phyloP scores from a whole-genome alignment of 2,888 invertebrate species.

The Fabriciana adippe region DNA sequence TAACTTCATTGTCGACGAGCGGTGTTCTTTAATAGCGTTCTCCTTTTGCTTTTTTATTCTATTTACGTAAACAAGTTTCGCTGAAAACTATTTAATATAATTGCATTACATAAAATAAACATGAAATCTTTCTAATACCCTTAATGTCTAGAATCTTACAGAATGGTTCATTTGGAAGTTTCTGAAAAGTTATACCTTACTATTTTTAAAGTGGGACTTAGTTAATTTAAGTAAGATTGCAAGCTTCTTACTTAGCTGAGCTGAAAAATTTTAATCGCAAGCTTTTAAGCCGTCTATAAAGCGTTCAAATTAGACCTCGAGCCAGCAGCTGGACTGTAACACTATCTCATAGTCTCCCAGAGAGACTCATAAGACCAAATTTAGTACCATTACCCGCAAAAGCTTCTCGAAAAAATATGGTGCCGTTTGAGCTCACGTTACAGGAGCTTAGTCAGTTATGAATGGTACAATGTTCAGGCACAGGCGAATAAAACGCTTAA shows the following conservation, averaged over 20 bases:
- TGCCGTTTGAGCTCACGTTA: conserved; percentile 74
- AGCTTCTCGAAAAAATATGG: conserved; percentile 76
- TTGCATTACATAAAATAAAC: too few relatives aligned
- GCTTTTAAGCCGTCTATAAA: conserved; percentile 18
- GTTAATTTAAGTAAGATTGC: neutral
- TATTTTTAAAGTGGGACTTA: conserved; percentile 3
- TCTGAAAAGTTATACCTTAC: neutral
- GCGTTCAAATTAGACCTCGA: conserved; percentile 18
- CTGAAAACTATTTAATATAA: too few relatives aligned
- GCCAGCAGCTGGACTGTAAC: conserved; percentile 22
- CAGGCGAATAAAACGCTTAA: conserved; percentile 24
- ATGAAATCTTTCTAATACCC: too few relatives aligned
- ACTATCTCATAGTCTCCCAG: conserved; percentile 56
- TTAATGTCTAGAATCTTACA: too few relatives aligned
- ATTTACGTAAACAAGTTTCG: too few relatives aligned
- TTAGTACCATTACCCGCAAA: conserved; percentile 69
- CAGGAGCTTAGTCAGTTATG: conserved; percentile 64
- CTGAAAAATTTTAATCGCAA: conserved; percentile 14
- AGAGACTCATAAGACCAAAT: conserved; percentile 62
- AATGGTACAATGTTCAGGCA: conserved; percentile 47
- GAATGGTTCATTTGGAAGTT: too few relatives aligned
- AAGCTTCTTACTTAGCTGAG: neutral
- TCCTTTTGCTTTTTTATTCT: too few relatives aligned
- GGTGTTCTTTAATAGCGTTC: neutral
- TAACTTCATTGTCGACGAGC: conserved; percentile 2